These are phyloP conservation scores for Tachystola acroxantha DNA, from an alignment of 2,888 invertebrate species.

Conservation along the genomic window DNA sequence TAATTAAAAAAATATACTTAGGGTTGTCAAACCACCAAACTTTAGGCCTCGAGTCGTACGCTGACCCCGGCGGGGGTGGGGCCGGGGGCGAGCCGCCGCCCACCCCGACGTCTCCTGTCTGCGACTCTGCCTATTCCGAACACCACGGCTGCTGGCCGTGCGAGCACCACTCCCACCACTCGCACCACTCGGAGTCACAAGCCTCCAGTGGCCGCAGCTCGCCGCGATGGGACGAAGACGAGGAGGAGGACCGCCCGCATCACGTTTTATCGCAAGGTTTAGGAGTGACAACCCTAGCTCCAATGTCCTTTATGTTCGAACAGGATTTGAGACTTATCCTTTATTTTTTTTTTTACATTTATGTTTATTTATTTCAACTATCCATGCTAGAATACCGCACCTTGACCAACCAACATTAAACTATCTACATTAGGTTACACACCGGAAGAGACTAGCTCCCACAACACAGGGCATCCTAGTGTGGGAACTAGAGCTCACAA, in stretches of 20 bases:
- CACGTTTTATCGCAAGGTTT: constrained; percentile 69
- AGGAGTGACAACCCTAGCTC: constrained; percentile 35
- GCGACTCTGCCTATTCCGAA: constrained; percentile 72
- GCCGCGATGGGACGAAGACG: constrained; percentile 68
- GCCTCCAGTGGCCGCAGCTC: constrained; percentile 66
- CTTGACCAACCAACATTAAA: too few species aligned
- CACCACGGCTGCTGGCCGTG: constrained; percentile 72
- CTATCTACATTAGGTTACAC: too few species aligned
- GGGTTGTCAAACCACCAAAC: too few species aligned
- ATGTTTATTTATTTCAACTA: too few species aligned
- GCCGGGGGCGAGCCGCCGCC: constrained; percentile 69
- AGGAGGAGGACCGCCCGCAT: constrained; percentile 59
- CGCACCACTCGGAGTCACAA: constrained; percentile 47
- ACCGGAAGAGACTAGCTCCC: too few species aligned
- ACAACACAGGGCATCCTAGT: too few species aligned
- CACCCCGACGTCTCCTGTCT: constrained; percentile 68
- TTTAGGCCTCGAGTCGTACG: constrained; percentile 69
- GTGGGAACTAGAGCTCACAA: too few species aligned
- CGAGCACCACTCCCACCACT: constrained; percentile 46
- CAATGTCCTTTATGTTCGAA: constrained; percentile 13
- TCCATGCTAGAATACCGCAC: too few species aligned
- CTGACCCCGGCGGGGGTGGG: constrained; percentile 61
- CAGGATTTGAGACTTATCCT: constrained; percentile 22
- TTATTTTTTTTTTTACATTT: too few species aligned
- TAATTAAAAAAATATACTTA: too few species aligned